Evolutionary conservation across 2,113 vertebrate species (phyloP).

Genomic region (Malurus elegans): DNA sequence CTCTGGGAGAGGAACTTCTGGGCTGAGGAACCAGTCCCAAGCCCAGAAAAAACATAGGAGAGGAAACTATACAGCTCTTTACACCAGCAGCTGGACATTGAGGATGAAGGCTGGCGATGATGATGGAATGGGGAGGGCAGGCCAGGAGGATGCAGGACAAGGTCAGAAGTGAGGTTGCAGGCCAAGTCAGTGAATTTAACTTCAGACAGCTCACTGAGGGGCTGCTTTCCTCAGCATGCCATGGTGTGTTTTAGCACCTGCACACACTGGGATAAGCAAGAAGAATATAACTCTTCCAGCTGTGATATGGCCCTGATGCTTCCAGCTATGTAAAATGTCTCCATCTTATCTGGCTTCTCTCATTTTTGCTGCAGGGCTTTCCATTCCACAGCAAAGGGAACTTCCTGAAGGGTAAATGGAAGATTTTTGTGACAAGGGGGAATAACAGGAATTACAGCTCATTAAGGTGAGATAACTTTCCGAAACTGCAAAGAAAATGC

Average conservation of each 20-base stretch:
- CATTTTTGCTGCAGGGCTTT: background rate
- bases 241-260: background rate
- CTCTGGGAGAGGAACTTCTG: background rate
- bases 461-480: background rate
- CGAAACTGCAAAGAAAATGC: background rate
- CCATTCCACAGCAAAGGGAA: background rate
- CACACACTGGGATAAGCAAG: background rate
- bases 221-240: background rate
- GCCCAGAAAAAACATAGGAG: background rate
- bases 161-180: background rate
- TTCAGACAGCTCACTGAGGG: background rate
- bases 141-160: background rate
- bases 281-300: background rate
- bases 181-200: background rate
- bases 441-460: background rate
- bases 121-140: background rate
- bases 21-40: background rate
- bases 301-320: background rate
- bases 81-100: accelerated
- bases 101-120: accelerated
- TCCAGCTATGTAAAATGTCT: background rate
- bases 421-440: background rate
- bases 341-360: background rate
- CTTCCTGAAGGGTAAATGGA: background rate
- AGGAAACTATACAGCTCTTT: background rate